phyloP scores from a whole-genome alignment of 2,888 invertebrate species.

The Oasisia sp. region DNA sequence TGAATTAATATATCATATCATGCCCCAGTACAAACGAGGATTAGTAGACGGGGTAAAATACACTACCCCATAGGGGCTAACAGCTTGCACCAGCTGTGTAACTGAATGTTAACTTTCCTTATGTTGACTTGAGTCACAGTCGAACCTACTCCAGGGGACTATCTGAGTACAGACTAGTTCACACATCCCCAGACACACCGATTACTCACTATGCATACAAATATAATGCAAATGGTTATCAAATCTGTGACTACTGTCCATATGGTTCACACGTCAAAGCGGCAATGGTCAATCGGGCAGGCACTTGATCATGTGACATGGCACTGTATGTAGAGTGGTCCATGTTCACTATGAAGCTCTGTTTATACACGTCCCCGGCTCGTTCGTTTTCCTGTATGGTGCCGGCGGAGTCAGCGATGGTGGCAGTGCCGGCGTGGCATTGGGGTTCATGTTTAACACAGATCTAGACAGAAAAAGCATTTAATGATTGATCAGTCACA shows the following conservation, averaged over 20 bases:
- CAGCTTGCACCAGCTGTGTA: background rate
- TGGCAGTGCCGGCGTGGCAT: background rate
- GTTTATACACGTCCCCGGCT: background rate
- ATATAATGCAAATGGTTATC: conserved; percentile 7
- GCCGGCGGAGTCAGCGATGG: background rate
- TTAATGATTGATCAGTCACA: background rate
- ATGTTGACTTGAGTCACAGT: background rate
- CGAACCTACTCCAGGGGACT: background rate
- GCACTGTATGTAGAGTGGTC: background rate
- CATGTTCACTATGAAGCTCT: background rate
- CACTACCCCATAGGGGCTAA: background rate
- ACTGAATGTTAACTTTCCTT: too few species aligned
- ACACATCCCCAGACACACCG: background rate
- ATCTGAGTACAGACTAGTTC: background rate
- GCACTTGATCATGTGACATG: background rate
- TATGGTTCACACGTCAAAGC: background rate
- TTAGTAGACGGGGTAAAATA: background rate
- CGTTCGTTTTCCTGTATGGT: background rate
- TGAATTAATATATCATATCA: background rate
- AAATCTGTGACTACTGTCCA: background rate
- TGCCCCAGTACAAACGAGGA: background rate
- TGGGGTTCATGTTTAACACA: background rate
- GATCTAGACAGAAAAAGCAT: background rate
- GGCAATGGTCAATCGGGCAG: background rate
- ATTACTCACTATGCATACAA: background rate